Base-by-base conservation (phyloP, 2,888 invertebrate genomes). In the Leptinotarsa peninsularis region DNA sequence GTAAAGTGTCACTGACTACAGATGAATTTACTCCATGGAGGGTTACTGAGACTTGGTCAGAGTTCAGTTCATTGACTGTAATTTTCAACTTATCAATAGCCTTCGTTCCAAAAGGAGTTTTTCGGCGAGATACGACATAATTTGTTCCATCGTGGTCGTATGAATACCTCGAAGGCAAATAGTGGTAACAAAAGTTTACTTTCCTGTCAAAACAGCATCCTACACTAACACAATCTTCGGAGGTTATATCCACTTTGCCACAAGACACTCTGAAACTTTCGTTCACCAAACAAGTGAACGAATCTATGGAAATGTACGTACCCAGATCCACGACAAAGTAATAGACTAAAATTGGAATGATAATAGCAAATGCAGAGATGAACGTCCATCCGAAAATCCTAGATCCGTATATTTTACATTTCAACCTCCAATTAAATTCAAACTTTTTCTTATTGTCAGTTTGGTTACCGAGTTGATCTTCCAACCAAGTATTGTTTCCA, bases 81-180 rank as follows among this genome's bases (percentile, higher is more conserved):
- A 86, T 71, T 52, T 78, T 70, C 15, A 86, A 66, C 67, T 81
- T 76, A n/a, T 75, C 49, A 5, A 76, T 17, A 33, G 76, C 58
- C 3, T 49, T 56, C 15, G 77, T 82, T 27, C 81, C 81, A 52
- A 84, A 83, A 14, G 86, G 83, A n/a, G 85, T 82, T 21, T 33
- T 69, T 15, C 68, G 33, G 17, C 76, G 60, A 3, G 77, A 70
- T 27, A 80, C 71, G 54, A 50, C 50, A 60, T 81, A 81, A 18
- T 50, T 43, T 13, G 50, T 66, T 21, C 52, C 43, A 7, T 71
- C n/a, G 5, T 67, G 66, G n/a, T 77, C 78, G 72, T 87, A 88
- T 23, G 76, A 81, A 73, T 87, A 88, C 72, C 82, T 84, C 13
- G 88, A 87, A 23, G 87, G 88, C 63, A 86, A 73, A 74, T 80